Evolutionary conservation across 2,797 vertebrate species (phyloP).

Genomic region (Orientallactaga sibirica): DNA sequence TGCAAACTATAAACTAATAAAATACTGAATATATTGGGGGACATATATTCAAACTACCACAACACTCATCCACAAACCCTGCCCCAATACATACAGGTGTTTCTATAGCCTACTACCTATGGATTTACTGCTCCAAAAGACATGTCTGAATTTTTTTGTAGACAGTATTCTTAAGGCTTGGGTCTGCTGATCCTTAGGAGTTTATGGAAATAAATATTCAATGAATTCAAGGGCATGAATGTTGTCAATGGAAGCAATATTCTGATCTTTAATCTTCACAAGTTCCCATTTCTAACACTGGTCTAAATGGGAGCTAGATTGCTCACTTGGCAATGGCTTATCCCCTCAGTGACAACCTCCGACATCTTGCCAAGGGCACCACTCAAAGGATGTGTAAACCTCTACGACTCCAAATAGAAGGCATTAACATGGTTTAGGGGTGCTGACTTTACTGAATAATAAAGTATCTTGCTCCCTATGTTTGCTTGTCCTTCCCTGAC

Average conservation of each 20-base stretch:
- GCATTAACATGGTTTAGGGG: neutral
- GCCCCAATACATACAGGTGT: neutral
- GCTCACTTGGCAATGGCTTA: neutral
- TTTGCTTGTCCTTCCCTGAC: constrained; percentile 21
- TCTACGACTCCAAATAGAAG: neutral
- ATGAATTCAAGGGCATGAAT: neutral
- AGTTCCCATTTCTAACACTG: neutral
- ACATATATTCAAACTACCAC: no score
- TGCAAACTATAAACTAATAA: no score
- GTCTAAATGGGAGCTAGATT: neutral
- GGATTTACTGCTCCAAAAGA: neutral
- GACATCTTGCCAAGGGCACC: neutral
- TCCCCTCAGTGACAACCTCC: neutral
- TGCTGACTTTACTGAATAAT: constrained; percentile 43
- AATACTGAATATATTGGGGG: no score
- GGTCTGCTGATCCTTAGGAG: neutral
- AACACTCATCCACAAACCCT: no score
- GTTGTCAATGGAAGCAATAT: constrained; percentile 25
- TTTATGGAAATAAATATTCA: constrained; percentile 2
- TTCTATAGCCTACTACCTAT: neutral
- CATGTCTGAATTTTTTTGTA: neutral
- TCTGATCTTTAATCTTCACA: neutral
- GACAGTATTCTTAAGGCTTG: neutral
- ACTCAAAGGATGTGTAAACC: neutral
- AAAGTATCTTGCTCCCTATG: neutral